Conservation (phyloP, 2,888 invertebrate species). For the Petrolisthes cinctipes region DNA sequence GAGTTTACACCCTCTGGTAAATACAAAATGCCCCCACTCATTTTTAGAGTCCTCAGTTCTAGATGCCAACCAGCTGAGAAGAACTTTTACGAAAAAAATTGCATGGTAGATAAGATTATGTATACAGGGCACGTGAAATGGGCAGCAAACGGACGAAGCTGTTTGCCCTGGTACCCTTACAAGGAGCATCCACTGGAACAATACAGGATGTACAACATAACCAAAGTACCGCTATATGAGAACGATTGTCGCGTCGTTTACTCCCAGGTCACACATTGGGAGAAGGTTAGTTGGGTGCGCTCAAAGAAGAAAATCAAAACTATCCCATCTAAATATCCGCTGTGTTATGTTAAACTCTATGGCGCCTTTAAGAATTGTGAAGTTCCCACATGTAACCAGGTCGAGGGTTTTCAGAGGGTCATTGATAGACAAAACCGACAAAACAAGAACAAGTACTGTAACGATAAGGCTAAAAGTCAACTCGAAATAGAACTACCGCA, state of each 20-base stretch:
- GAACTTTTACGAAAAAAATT: background rate
- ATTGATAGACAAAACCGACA: background rate
- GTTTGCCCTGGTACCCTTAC: background rate
- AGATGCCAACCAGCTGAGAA: background rate
- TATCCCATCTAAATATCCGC: too few species aligned
- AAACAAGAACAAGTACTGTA: background rate
- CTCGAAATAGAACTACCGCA: background rate
- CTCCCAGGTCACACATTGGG: background rate
- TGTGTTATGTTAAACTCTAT: background rate
- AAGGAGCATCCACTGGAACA: background rate
- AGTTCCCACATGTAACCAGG: background rate
- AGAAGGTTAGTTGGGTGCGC: background rate
- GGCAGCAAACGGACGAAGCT: background rate
- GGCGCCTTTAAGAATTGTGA: background rate
- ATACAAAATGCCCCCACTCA: background rate
- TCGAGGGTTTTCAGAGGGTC: background rate
- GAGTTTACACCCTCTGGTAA: background rate
- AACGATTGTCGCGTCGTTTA: background rate
- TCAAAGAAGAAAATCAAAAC: background rate
- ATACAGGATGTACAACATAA: background rate
- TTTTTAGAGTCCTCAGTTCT: slow-evolving; percentile 1
- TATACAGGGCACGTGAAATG: background rate
- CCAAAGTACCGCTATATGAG: background rate
- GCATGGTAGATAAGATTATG: background rate
- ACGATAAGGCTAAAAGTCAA: background rate